Conservation (phyloP, 1,140 invertebrate species). For the Leptinotarsa texana region DNA sequence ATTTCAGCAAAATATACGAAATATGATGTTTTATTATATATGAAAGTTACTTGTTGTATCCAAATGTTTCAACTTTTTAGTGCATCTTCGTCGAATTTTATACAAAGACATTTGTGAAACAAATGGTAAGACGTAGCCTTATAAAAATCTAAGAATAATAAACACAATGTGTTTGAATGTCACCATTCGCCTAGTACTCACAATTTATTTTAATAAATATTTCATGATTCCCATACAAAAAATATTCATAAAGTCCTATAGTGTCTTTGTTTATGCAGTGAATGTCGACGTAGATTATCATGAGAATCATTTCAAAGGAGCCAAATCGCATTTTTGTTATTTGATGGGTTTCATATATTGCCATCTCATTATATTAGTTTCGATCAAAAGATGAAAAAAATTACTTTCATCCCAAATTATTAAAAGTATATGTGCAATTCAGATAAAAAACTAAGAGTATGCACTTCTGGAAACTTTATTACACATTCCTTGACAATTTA, state of each 20-base stretch:
- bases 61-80: constrained; percentile 7
- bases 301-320: neutral
- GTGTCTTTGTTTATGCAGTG: neutral
- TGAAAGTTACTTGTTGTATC: neutral
- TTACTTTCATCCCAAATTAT: too few species aligned
- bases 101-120: constrained; percentile 34
- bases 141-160: constrained; percentile 35
- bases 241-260: neutral
- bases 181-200: constrained; percentile 13
- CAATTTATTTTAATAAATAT: constrained; percentile 13
- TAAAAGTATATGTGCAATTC: too few species aligned
- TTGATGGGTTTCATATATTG: neutral
- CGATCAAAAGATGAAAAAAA: too few species aligned
- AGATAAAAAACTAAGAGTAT: too few species aligned
- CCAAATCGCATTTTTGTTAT: neutral
- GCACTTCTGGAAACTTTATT: too few species aligned
- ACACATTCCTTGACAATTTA: too few species aligned
- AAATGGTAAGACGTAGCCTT: constrained; percentile 32
- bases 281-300: neutral
- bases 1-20: too few species aligned
- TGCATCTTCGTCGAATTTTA: constrained; percentile 1
- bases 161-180: constrained; percentile 32
- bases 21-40: too few species aligned
- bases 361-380: too few species aligned
- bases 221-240: constrained; percentile 14